A percentile compares a stretch with the other conserved stretches of the same genome.
Conservation (phyloP, 2,113 vertebrate genomes). For the Laterallus jamaicensis region DNA sequence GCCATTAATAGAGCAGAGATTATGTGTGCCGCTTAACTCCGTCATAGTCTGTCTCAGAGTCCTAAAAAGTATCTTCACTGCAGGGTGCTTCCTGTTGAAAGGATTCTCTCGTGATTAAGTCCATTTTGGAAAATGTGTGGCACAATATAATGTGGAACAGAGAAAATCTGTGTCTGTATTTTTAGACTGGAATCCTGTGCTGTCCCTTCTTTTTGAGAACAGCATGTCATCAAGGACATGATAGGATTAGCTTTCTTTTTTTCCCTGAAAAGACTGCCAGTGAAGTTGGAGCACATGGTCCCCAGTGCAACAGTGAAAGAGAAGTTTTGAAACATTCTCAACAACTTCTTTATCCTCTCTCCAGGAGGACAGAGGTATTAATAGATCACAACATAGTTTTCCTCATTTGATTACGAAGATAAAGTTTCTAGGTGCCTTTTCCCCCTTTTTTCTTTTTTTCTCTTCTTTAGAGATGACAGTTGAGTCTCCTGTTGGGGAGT, state of each 20-base stretch:
- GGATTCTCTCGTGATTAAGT: background rate
- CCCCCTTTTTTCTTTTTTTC: background rate
- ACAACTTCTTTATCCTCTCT: background rate
- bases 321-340: background rate
- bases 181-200: slow-evolving; percentile 16
- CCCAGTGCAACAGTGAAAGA: background rate
- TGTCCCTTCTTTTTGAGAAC: background rate
- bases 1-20: background rate
- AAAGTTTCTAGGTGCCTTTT: background rate
- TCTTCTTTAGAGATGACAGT: background rate
- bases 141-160: background rate
- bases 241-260: background rate
- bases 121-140: background rate
- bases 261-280: background rate
- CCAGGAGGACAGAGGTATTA: background rate
- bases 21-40: background rate
- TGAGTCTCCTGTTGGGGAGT: background rate
- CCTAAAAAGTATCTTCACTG: background rate
- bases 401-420: background rate
- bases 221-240: background rate
- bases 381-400: background rate
- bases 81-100: background rate
- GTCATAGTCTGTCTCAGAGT: background rate
- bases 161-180: slow-evolving; percentile 13
- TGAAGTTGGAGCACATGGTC: background rate